These are phyloP conservation scores for Acanthurus leucopareius DNA, from an alignment of 2,797 vertebrate genomes.

Conservation along the genomic window DNA sequence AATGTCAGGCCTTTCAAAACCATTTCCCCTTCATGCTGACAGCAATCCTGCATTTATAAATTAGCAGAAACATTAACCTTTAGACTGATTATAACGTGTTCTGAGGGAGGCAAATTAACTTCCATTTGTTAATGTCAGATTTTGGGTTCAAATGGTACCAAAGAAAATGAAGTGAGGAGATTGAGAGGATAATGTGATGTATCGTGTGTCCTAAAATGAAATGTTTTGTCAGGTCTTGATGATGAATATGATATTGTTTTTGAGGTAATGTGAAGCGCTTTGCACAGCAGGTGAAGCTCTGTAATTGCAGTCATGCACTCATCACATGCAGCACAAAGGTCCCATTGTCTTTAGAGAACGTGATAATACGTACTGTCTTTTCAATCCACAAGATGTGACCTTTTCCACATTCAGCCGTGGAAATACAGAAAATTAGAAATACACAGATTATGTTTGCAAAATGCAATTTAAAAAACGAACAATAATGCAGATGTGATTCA, in stretches of 20 bases:
- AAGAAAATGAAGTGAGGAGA: conserved; percentile 75
- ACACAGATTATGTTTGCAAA: conserved; percentile 27
- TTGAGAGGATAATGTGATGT: conserved; percentile 73
- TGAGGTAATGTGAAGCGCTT: conserved; percentile 62
- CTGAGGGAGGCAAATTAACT: conserved; percentile 86
- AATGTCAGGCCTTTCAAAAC: conserved; percentile 88
- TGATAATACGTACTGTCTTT: conserved; percentile 30
- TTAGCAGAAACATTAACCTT: conserved; percentile 92
- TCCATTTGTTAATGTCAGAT: conserved; percentile 87
- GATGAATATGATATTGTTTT: conserved; percentile 78
- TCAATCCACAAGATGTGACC: conserved; percentile 47
- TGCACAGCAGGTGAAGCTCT: conserved; percentile 70
- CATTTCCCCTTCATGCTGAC: conserved; percentile 86
- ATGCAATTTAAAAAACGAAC: conserved; percentile 27
- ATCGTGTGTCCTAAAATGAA: conserved; percentile 69
- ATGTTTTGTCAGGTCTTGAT: conserved; percentile 78
- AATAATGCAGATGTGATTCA: conserved; percentile 35
- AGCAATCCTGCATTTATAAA: conserved; percentile 89
- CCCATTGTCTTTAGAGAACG: conserved; percentile 71
- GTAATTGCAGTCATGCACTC: conserved; percentile 81
- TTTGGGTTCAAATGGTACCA: conserved; percentile 76
- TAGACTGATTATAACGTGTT: conserved; percentile 86
- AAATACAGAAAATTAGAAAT: conserved; percentile 49
- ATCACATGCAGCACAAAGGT: conserved; percentile 72
- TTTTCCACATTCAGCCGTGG: conserved; percentile 1